Conservation (phyloP, 2,113 vertebrate genomes). For the Indicator indicator region DNA sequence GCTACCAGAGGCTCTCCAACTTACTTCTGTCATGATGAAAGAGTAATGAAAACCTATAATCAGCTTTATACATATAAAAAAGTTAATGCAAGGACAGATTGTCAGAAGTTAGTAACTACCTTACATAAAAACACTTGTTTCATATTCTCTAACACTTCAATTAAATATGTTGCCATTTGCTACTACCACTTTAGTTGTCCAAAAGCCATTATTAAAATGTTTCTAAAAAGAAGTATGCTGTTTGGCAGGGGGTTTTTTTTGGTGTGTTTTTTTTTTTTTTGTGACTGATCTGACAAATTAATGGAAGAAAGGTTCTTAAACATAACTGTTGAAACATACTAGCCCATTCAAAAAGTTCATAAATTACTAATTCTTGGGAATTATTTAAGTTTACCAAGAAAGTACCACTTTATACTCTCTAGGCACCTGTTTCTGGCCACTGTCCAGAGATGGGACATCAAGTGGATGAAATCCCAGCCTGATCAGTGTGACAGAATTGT, state of each 20-base stretch:
- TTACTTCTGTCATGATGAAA: background rate
- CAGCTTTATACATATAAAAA: background rate
- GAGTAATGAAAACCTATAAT: background rate
- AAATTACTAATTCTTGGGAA: background rate
- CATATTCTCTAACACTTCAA: background rate
- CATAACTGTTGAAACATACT: background rate
- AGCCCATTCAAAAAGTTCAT: background rate
- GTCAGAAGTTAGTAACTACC: background rate
- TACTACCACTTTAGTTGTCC: background rate
- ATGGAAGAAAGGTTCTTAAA: background rate
- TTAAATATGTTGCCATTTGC: background rate
- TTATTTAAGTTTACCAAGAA: background rate
- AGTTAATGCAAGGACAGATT: background rate
- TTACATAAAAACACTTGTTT: background rate
- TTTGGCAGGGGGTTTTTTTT: background rate
- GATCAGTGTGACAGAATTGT: background rate
- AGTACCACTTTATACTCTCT: background rate
- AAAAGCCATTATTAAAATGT: background rate
- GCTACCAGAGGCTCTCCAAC: background rate
- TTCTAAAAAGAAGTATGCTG: background rate
- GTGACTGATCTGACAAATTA: background rate
- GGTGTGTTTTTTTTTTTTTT: background rate
- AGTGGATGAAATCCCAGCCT: background rate
- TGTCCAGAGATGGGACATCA: accelerated
- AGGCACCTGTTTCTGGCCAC: background rate